These are phyloP conservation scores for Lamprotornis superbus DNA, from an alignment of 2,113 vertebrate species.

Conservation along the genomic window DNA sequence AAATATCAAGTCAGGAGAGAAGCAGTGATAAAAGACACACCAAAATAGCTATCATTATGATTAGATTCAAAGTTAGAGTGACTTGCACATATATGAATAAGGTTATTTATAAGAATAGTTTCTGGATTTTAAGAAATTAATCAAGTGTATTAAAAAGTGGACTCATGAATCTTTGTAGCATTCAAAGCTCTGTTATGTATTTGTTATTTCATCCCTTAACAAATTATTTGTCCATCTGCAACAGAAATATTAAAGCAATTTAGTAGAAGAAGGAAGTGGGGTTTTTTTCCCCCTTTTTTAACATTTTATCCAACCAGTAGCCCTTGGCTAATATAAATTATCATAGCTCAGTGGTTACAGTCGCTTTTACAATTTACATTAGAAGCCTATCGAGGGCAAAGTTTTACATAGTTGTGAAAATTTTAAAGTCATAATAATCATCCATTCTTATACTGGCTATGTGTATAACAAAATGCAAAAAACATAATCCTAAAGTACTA, in stretches of 20 bases:
- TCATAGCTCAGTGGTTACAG: background rate
- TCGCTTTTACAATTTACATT: background rate
- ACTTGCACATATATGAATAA: background rate
- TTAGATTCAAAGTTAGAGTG: background rate
- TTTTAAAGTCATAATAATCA: background rate
- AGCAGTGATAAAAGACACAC: background rate
- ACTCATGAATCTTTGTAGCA: background rate
- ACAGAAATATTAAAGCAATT: background rate
- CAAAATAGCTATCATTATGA: background rate
- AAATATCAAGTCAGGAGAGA: background rate
- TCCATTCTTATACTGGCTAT: background rate
- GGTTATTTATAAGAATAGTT: background rate
- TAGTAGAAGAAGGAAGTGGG: background rate
- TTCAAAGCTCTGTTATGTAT: background rate
- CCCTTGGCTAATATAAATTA: background rate
- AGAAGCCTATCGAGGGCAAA: background rate
- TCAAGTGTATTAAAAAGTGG: background rate
- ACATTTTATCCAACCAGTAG: background rate
- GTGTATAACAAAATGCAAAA: background rate
- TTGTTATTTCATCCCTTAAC: background rate
- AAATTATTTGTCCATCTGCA: background rate
- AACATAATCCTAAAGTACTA: background rate
- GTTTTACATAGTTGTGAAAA: background rate
- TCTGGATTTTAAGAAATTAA: background rate
- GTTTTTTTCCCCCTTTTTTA: accelerated